Evolutionary conservation across 2,888 invertebrate species (phyloP).

Genomic region (Perdita meconis): DNA sequence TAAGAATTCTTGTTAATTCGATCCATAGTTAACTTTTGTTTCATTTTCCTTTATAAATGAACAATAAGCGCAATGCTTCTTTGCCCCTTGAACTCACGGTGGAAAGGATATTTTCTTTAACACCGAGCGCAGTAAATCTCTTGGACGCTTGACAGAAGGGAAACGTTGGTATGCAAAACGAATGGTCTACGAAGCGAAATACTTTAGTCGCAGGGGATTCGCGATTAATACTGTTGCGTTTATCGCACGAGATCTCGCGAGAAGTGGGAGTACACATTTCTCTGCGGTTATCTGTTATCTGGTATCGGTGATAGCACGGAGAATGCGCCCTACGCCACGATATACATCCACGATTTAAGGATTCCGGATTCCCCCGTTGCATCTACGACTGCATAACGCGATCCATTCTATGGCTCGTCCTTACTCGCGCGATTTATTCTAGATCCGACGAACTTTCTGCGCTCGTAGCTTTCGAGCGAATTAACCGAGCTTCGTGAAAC

Average conservation of each 20-base stretch:
- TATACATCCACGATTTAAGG: conserved; percentile 35
- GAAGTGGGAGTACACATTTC: conserved; percentile 32
- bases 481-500: not conserved
- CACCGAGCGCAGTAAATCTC: not conserved
- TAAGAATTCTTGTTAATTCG: no score
- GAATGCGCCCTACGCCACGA: conserved; percentile 15
- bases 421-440: conserved; percentile 14
- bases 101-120: not conserved
- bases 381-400: conserved; percentile 21
- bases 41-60: not conserved
- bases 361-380: conserved; percentile 21
- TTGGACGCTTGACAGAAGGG: not conserved
- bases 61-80: not conserved
- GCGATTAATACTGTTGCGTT: conserved; percentile 33
- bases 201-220: not conserved
- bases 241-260: conserved; percentile 22
- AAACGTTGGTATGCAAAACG: not conserved
- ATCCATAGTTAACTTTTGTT: not conserved
- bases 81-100: not conserved
- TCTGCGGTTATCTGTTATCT: conserved; percentile 37
- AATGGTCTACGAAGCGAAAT: not conserved
- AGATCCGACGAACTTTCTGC: not conserved
- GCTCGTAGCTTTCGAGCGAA: not conserved
- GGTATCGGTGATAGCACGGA: conserved; percentile 26
- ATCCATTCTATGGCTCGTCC: conserved; percentile 23